Conservation (phyloP, 2,113 vertebrate genomes). For the Leucoraja erinaceus region DNA sequence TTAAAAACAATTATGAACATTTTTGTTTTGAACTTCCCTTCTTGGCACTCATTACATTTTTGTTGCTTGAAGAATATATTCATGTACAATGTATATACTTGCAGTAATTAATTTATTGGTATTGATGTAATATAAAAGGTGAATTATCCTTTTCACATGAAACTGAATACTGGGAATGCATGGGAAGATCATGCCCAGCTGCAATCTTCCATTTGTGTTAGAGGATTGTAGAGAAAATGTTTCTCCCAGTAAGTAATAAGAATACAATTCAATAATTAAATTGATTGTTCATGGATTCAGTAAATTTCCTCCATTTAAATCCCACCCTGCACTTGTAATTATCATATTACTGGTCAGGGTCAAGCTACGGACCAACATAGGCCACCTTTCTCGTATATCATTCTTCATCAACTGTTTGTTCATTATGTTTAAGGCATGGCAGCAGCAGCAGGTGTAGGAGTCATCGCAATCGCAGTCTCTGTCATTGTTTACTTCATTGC, state of each 20-base stretch:
- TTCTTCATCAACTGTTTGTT: not conserved
- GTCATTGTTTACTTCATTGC: conserved; percentile 54
- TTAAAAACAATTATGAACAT: not conserved
- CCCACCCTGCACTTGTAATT: not conserved
- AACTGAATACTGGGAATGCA: not conserved
- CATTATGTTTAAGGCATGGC: conserved; percentile 52
- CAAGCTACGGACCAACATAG: not conserved
- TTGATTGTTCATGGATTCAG: not conserved
- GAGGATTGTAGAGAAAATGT: not conserved
- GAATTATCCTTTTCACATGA: not conserved
- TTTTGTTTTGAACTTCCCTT: not conserved
- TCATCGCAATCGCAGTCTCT: conserved; percentile 56
- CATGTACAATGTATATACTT: not conserved
- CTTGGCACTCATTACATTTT: not conserved
- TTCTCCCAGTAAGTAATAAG: not conserved
- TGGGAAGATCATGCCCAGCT: not conserved
- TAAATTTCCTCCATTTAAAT: not conserved
- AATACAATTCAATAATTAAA: not conserved
- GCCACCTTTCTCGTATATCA: not conserved
- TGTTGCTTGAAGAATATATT: not conserved
- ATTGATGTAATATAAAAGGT: not conserved
- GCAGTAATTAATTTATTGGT: not conserved
- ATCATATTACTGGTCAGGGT: not conserved
- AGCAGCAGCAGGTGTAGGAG: conserved; percentile 52
- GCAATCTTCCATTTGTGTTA: not conserved